phyloP scores from a whole-genome alignment of 1,140 invertebrate genomes.

The Micrasema longulum region DNA sequence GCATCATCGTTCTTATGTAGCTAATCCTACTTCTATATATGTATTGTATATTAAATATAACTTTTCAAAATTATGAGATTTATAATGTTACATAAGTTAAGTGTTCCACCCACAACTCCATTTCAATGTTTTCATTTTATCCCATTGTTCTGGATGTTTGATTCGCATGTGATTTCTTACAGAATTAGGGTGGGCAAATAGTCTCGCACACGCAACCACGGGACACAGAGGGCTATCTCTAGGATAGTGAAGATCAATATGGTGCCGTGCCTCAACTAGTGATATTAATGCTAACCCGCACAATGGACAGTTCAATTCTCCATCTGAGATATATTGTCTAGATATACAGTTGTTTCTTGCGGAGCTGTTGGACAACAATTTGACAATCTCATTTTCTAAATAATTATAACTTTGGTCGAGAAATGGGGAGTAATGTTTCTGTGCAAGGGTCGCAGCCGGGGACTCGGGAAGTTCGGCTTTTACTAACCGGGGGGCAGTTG shows the following conservation, averaged over 20 bases:
- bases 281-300: conserved; percentile 75
- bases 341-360: conserved; percentile 35
- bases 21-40: no score
- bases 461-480: conserved; percentile 50
- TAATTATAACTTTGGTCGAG: conserved; percentile 43
- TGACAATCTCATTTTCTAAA: conserved; percentile 49
- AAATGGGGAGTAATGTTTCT: conserved; percentile 39
- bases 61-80: neutral
- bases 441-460: conserved; percentile 40
- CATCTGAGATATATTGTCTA: conserved; percentile 68
- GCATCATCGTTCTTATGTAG: no score
- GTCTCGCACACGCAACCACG: conserved; percentile 77
- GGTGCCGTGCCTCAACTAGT: conserved; percentile 75
- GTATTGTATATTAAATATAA: no score
- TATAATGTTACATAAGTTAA: neutral
- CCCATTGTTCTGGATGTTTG: conserved; percentile 83
- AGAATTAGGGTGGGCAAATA: conserved; percentile 84
- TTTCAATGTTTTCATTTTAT: conserved; percentile 83
- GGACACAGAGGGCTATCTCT: conserved; percentile 84
- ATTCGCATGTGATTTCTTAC: conserved; percentile 86
- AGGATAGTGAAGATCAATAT: conserved; percentile 84
- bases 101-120: conserved; percentile 73
- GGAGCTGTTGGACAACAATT: conserved; percentile 43
- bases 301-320: conserved; percentile 67
- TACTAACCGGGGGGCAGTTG: conserved; percentile 60